These are phyloP conservation scores for Capromys pilorides DNA, from an alignment of 2,797 vertebrate genomes.

Conservation along the genomic window DNA sequence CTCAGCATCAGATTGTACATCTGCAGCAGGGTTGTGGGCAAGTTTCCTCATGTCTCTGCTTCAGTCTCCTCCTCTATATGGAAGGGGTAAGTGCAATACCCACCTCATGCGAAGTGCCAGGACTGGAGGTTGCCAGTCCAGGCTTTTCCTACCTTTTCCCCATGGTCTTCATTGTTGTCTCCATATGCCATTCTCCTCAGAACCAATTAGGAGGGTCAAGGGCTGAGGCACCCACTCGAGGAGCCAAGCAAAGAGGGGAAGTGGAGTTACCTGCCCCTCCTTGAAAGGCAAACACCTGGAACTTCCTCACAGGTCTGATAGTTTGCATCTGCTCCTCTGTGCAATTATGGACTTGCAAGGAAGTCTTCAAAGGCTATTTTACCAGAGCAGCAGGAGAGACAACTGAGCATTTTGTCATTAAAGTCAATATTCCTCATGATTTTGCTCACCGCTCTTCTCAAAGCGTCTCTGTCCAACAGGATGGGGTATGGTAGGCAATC, in stretches of 20 bases:
- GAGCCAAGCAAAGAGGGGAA: constrained; percentile 60
- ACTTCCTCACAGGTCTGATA: constrained; percentile 68
- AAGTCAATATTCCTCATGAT: constrained; percentile 25
- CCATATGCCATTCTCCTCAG: background rate
- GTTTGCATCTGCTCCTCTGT: constrained; percentile 74
- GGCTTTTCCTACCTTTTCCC: background rate
- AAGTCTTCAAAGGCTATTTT: constrained; percentile 67
- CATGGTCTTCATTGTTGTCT: fast-evolving
- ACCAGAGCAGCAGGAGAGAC: constrained; percentile 57
- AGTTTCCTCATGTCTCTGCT: background rate
- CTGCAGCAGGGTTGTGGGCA: background rate
- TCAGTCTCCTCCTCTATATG: background rate
- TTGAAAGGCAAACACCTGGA: constrained; percentile 71
- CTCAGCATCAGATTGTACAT: background rate
- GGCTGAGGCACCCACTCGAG: constrained; percentile 32
- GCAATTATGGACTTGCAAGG: constrained; percentile 65
- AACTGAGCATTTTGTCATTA: constrained; percentile 55
- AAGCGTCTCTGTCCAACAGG: background rate
- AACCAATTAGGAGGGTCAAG: constrained; percentile 24
- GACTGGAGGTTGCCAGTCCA: background rate
- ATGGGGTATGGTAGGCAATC: background rate
- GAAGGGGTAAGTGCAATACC: background rate
- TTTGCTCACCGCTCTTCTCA: background rate
- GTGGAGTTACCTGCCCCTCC: constrained; percentile 65
- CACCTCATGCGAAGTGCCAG: background rate